Conservation (phyloP, 2,888 invertebrate species). For the Tetragonula carbonaria region DNA sequence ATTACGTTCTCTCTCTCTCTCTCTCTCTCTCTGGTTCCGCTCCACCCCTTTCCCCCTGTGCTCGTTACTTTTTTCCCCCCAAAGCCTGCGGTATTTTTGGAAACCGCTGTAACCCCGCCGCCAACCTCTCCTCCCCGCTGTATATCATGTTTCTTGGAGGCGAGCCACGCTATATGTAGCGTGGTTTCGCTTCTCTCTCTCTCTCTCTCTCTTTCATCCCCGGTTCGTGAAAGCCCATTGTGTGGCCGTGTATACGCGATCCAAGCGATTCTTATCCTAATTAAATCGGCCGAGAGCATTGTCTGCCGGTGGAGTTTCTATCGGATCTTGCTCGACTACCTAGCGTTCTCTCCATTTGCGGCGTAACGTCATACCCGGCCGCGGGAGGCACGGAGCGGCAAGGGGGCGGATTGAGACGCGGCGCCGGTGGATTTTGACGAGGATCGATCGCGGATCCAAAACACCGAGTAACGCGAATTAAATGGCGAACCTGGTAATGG, state of each 20-base stretch:
- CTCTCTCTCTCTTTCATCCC: constrained; percentile 1
- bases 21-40: constrained; percentile 28
- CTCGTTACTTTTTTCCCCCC: constrained; percentile 76
- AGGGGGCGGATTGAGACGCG: constrained; percentile 53
- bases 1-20: constrained; percentile 69
- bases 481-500: too few species aligned
- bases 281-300: constrained; percentile 77
- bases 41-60: neutral
- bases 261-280: constrained; percentile 81
- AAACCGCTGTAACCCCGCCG: constrained; percentile 78
- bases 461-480: neutral
- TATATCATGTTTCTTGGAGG: constrained; percentile 83
- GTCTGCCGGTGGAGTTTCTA: constrained; percentile 73
- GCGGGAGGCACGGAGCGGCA: constrained; percentile 7
- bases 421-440: constrained; percentile 45
- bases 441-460: constrained; percentile 55
- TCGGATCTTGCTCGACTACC: constrained; percentile 67
- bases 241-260: constrained; percentile 73
- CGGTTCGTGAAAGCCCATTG: constrained; percentile 62
- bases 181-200: constrained; percentile 48
- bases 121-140: constrained; percentile 60
- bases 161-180: constrained; percentile 77
- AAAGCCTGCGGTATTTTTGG: constrained; percentile 82
- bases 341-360: constrained; percentile 36
- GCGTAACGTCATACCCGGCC: constrained; percentile 50